Evolutionary conservation across 2,888 invertebrate species (phyloP).

Genomic region (Boloria selene): DNA sequence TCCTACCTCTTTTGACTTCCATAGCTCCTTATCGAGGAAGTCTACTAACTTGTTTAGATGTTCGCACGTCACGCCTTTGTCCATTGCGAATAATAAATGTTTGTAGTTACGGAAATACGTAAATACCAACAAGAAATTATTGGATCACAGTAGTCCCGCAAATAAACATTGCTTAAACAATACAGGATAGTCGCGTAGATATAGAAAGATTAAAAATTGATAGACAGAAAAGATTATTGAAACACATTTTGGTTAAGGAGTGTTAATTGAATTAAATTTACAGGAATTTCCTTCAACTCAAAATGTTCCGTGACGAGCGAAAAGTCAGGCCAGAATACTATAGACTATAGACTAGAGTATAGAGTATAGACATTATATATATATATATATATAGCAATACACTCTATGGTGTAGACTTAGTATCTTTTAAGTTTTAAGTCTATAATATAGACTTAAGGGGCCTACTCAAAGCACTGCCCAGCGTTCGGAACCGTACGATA

Average conservation of each 20-base stretch:
- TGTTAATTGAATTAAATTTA: conserved; percentile 74
- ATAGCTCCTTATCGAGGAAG: conserved; percentile 66
- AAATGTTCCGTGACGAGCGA: conserved; percentile 79
- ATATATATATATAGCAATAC: too few species aligned
- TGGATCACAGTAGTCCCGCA: conserved; percentile 61
- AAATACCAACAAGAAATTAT: conserved; percentile 60
- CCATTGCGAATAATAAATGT: conserved; percentile 62
- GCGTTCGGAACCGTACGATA: too few species aligned
- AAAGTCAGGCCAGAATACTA: conserved; percentile 60
- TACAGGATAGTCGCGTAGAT: conserved; percentile 46
- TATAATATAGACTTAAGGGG: too few species aligned
- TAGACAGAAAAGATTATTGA: conserved; percentile 47
- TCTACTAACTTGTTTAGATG: conserved; percentile 74
- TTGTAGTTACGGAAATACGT: conserved; percentile 50
- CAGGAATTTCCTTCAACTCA: conserved; percentile 75
- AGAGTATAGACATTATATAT: conserved; percentile 5
- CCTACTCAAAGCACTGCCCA: too few species aligned
- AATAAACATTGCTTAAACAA: conserved; percentile 66
- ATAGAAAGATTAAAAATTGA: conserved; percentile 46
- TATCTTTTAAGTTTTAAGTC: too few species aligned
- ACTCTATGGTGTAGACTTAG: too few species aligned
- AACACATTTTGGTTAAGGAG: conserved; percentile 63
- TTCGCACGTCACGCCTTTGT: conserved; percentile 76
- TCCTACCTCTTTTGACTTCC: conserved; percentile 74
- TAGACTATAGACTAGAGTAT: conserved; percentile 27